phyloP scores from a whole-genome alignment of 2,888 invertebrate species.

The Tuberolachnus salignus region DNA sequence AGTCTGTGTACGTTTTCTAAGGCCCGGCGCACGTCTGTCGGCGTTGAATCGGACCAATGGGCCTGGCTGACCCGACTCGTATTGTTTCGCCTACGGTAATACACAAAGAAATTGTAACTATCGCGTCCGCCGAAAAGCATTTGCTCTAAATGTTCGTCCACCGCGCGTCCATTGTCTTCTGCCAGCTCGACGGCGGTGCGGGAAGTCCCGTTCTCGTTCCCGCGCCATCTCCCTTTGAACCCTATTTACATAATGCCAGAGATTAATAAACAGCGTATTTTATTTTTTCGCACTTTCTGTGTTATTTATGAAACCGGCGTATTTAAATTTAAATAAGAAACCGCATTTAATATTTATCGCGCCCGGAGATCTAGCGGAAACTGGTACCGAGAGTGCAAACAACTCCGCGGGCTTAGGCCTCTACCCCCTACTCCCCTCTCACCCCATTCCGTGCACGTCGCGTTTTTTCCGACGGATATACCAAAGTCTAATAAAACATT shows the following conservation, averaged over 20 bases:
- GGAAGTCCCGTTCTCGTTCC: not conserved
- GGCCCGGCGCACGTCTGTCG: too few species aligned
- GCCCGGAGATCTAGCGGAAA: conserved; percentile 25
- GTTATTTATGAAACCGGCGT: conserved; percentile 46
- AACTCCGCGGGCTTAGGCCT: conserved; percentile 10
- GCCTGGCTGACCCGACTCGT: too few species aligned
- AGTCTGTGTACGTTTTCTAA: too few species aligned
- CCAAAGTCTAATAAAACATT: conserved; percentile 21
- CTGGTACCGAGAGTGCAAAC: conserved; percentile 37
- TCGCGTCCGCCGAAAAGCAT: not conserved
- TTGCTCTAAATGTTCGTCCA: not conserved
- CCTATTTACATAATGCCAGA: conserved; percentile 36
- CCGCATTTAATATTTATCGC: conserved; percentile 39
- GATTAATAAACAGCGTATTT: conserved; percentile 36
- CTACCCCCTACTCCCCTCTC: not conserved
- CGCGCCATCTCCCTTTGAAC: not conserved
- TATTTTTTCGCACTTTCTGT: conserved; percentile 35
- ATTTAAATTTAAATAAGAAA: conserved; percentile 43
- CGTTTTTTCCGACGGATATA: not conserved
- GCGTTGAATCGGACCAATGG: too few species aligned
- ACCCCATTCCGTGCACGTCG: too few species aligned
- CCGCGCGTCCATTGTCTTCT: not conserved
- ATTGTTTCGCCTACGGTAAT: too few species aligned
- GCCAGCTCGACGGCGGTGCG: too few species aligned
- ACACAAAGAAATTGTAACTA: not conserved